Base-by-base conservation (phyloP, 23 tunicate species). In the Ciona savignyi region DNA sequence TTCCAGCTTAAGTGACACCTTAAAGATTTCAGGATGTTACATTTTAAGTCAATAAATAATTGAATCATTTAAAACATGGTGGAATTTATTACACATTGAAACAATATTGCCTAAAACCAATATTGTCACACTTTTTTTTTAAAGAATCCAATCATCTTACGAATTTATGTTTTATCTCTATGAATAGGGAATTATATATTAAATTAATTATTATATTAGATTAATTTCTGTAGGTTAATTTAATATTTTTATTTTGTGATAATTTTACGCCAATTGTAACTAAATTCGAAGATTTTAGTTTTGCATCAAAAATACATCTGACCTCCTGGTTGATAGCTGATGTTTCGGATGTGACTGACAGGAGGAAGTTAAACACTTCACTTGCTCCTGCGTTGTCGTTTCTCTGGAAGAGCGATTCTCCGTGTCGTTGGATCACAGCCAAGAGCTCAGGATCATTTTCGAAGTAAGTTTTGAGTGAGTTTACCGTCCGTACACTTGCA, bases 361-460 rank as follows among this genome's bases (percentile, higher is more conserved):
- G 15, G n/a, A 77, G 20, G 63, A 77, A 77, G 42, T 33, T 30
- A 27, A 77, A 77, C 27, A 66, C 63, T 3, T 33, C 63, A 1
- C 2, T 2, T 3, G 81, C 81, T 34, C 30, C 81, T 11, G 65
- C 63, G 63, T 77, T 77, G 81, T 77, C 72, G 72, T 77, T 77
- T 35, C 81, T 42, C 33, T 77, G 72, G 32, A 77, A 77, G 24
- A 77, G 64, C 34, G 63, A 32, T 25, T 77, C 81, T 2, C 72
- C 81, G 31, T 77, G 62, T 25, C 81, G 62, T 3, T 63, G 63
- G n/a, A 77, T 77, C 31, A 77, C 32, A 3, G 34, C 30, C 30
- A 65, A 27, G 22, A 77, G 64, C 33, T 77, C 81, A n/a, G 25
- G 6, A 27, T 77, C 81, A 33, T 2, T 1, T 65, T 66, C 72